These are phyloP conservation scores for Drosophila neotestacea DNA, from an alignment of 2,888 invertebrate species.

Conservation along the genomic window DNA sequence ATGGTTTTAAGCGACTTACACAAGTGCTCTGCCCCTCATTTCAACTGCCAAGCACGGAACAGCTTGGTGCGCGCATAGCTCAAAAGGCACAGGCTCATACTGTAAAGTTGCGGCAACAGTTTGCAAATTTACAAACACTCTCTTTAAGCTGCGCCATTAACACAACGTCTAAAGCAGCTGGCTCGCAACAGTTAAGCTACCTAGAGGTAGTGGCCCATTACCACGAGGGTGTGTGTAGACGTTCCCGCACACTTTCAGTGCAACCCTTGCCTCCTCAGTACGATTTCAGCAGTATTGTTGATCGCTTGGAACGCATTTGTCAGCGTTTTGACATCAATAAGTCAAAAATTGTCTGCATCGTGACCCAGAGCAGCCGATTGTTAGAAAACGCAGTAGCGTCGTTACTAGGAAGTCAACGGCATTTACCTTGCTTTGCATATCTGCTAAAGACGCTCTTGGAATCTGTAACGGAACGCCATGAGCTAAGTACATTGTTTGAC, in stretches of 20 bases:
- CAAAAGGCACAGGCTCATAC: constrained; percentile 35
- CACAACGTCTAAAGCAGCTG: neutral
- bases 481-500: constrained; percentile 34
- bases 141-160: constrained; percentile 53
- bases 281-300: constrained; percentile 41
- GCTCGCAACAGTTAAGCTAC: constrained; percentile 15
- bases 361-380: constrained; percentile 31
- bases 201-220: constrained; percentile 53
- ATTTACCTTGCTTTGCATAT: constrained; percentile 55
- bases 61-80: constrained; percentile 31
- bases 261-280: constrained; percentile 36
- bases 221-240: constrained; percentile 36
- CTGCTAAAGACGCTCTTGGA: constrained; percentile 36
- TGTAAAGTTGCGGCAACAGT: constrained; percentile 26
- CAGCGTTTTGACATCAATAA: constrained; percentile 54
- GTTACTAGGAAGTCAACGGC: constrained; percentile 45
- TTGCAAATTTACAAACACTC: constrained; percentile 22
- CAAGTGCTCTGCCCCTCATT: constrained; percentile 37
- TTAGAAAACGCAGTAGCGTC: constrained; percentile 39
- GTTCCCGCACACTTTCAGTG: constrained; percentile 34
- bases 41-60: constrained; percentile 36
- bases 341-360: constrained; percentile 51
- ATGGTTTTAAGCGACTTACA: constrained; percentile 47
- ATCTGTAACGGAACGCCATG: constrained; percentile 33
- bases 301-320: constrained; percentile 45